A percentile compares a stretch with the other conserved stretches of the same genome.
Evolutionary conservation across 2,113 vertebrate species (phyloP).

Genomic region (Gambusia affinis): DNA sequence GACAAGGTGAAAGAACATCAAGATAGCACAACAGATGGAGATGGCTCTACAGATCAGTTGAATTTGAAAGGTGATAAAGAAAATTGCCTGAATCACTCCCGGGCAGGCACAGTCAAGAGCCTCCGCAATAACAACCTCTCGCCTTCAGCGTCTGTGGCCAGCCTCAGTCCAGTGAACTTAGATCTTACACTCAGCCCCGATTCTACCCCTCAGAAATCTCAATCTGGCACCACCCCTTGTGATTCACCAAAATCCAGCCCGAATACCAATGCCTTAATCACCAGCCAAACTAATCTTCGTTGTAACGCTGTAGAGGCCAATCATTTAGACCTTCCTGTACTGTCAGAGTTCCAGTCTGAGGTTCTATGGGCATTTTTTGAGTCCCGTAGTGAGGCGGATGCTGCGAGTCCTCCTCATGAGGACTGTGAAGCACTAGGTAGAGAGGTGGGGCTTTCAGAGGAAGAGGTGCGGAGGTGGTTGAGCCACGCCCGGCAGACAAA

Average conservation of each 20-base stretch:
- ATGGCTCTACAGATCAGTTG: constrained; percentile 52
- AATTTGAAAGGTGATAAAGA: constrained; percentile 67
- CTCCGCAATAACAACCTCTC: constrained; percentile 66
- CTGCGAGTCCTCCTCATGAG: constrained; percentile 77
- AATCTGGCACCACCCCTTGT: constrained; percentile 62
- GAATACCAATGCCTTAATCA: constrained; percentile 67
- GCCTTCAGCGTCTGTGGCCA: constrained; percentile 70
- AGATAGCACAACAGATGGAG: constrained; percentile 63
- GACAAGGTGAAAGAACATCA: constrained; percentile 40
- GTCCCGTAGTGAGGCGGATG: constrained; percentile 78
- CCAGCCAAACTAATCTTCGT: constrained; percentile 56
- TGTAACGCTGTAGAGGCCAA: constrained; percentile 38
- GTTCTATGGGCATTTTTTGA: constrained; percentile 83
- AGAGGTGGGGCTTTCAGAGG: constrained; percentile 79
- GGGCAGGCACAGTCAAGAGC: constrained; percentile 52
- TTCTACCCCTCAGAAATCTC: constrained; percentile 73
- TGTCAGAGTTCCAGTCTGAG: constrained; percentile 82
- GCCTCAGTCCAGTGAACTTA: constrained; percentile 68
- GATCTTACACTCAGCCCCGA: constrained; percentile 75
- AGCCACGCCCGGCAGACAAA: constrained; percentile 70
- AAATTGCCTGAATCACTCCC: constrained; percentile 61
- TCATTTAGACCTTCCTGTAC: constrained; percentile 61
- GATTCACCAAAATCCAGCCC: constrained; percentile 64
- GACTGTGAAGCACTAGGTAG: constrained; percentile 81
- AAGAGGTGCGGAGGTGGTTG: constrained; percentile 80